These are phyloP conservation scores for Sipha flava DNA, from an alignment of 1,140 invertebrate genomes.

Conservation along the genomic window DNA sequence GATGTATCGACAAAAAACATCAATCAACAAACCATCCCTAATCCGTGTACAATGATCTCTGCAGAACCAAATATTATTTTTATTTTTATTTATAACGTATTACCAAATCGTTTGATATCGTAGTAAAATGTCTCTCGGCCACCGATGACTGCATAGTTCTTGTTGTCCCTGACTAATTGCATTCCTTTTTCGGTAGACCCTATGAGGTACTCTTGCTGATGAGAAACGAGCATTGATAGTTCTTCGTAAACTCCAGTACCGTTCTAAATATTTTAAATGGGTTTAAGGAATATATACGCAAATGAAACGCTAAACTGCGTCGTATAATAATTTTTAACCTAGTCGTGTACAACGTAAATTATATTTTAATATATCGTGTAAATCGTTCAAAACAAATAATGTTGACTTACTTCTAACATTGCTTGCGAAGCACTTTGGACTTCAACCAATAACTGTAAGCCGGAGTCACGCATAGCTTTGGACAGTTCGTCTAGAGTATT, in stretches of 20 bases:
- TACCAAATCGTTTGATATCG: constrained; percentile 59
- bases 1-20: no score
- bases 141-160: constrained; percentile 53
- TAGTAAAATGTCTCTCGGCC: constrained; percentile 61
- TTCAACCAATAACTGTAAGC: constrained; percentile 56
- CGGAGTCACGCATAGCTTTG: constrained; percentile 51
- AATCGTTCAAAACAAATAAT: no score
- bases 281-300: not conserved
- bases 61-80: no score
- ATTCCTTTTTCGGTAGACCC: constrained; percentile 59
- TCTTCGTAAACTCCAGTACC: constrained; percentile 61
- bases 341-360: no score
- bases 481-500: constrained; percentile 53
- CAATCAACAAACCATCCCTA: no score
- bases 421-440: constrained; percentile 57
- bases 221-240: constrained; percentile 55
- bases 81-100: not conserved
- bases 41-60: no score
- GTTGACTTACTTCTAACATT: constrained; percentile 56
- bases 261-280: constrained; percentile 46
- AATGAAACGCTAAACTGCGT: no score
- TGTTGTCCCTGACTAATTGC: constrained; percentile 49
- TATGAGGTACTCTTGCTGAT: constrained; percentile 47
- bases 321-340: no score
- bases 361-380: no score